Evolutionary conservation across 92 coral and sea anemone species (phyloP).

Genomic region (Paragorgia papillata): DNA sequence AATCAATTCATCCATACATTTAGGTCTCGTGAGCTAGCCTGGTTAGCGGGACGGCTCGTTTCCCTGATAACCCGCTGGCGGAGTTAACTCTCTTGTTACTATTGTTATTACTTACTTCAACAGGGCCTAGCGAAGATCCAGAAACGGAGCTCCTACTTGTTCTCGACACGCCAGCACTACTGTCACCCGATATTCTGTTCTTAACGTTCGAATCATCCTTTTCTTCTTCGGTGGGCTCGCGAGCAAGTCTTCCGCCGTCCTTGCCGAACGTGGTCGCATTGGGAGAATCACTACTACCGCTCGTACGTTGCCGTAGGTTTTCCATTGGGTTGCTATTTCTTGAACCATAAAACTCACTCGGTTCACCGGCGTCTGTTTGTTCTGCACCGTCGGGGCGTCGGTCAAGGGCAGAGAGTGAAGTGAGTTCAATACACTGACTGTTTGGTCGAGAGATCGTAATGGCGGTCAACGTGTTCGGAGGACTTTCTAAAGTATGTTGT

Average conservation of each 20-base stretch:
- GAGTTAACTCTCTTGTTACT: not conserved
- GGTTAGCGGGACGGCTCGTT: too few species aligned
- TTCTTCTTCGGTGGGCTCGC: not conserved
- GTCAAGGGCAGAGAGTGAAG: constrained; percentile 70
- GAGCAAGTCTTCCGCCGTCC: not conserved
- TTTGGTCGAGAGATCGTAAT: constrained; percentile 43
- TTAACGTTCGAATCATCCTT: not conserved
- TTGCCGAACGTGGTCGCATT: constrained; percentile 37
- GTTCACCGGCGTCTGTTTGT: constrained; percentile 66
- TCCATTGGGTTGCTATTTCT: constrained; percentile 43
- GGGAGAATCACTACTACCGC: constrained; percentile 15
- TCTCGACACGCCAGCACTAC: constrained; percentile 35
- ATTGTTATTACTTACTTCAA: constrained; percentile 16
- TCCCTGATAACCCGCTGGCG: too few species aligned
- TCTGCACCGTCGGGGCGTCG: constrained; percentile 99
- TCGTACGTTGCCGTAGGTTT: constrained; percentile 32
- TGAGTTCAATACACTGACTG: constrained; percentile 39
- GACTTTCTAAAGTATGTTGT: constrained; percentile 39
- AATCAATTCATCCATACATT: too few species aligned
- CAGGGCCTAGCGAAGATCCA: constrained; percentile 32
- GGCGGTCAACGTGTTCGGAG: constrained; percentile 44
- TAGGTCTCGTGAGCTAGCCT: too few species aligned
- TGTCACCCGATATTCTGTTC: constrained; percentile 26
- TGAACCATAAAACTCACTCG: constrained; percentile 61
- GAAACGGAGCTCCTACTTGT: constrained; percentile 40